Base-by-base conservation (phyloP, 2,888 invertebrate species). In the Pardosa pseudoannulata region DNA sequence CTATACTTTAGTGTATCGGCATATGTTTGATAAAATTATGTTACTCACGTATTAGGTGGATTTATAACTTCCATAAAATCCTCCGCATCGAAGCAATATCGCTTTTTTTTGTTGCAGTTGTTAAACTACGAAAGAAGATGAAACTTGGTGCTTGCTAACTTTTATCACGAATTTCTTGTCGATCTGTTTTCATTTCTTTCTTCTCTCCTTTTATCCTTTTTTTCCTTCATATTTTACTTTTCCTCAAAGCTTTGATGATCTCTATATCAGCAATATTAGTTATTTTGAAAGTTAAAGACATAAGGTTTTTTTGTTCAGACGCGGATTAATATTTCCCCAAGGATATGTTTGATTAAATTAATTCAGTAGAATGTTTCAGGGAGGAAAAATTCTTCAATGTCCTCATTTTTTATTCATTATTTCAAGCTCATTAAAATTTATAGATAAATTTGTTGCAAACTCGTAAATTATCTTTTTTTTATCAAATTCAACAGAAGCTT, bases 81-180 rank as follows among this genome's bases (percentile, higher is more conserved):
- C 19, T 16, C 23, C 5, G n/a, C 7, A 2, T 19, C 5, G n/a
- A n/a, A n/a, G 5, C 16, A 62, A 46, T 19, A 29, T 27, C 16
- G 3, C 19, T 62, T 36, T 62, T 11, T 16, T n/a, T n/a, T n/a
- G n/a, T n/a, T 73, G n/a, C 1, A n/a, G 16, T 72, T 16, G 19
- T 65, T n/a, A 19, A 65, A 65, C 29, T n/a, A 11, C n/a, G 2
- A 31, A 29, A 27, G 28, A 56, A n/a, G 72, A 72, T 50, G 62
- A 16, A 62, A 56, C 23, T 23, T 9, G 9, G 13, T 23, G 1
- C 2, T 73, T 62, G 19, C 62, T 32, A 32, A 73, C 56, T 73
- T 73, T 36, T 23, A 13, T 73, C 73, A 73, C 62, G 73, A 73
- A 32, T 36, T 36, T 16, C 36, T 36, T 3, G 6, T 11, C 23